These are phyloP conservation scores for Eupithecia subumbrata DNA, from an alignment of 2,888 invertebrate genomes.

Conservation along the genomic window DNA sequence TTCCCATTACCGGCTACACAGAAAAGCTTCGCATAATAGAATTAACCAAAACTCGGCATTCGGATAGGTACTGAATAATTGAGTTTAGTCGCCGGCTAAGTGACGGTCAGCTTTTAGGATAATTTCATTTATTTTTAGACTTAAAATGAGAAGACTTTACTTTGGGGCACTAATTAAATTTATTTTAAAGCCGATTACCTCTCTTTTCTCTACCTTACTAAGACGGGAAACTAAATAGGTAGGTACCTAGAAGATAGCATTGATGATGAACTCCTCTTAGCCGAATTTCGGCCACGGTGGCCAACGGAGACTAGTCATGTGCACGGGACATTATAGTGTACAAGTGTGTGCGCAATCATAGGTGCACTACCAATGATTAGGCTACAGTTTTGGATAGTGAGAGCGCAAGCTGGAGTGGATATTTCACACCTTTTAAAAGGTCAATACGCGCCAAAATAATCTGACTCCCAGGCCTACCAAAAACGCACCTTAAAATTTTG, in stretches of 20 bases:
- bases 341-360: too few species aligned
- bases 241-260: background rate
- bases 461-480: background rate
- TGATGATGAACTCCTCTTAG: background rate
- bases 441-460: too few species aligned
- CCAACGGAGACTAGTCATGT: too few species aligned
- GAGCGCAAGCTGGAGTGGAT: too few species aligned
- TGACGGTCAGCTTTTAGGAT: slow-evolving; percentile 23
- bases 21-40: slow-evolving; percentile 33
- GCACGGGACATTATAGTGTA: too few species aligned
- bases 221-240: background rate
- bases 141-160: slow-evolving; percentile 1
- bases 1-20: background rate
- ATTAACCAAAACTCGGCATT: slow-evolving; percentile 41
- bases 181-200: background rate
- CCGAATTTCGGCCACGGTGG: too few species aligned
- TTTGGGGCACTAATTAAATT: background rate
- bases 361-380: background rate
- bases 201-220: background rate
- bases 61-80: slow-evolving; percentile 44
- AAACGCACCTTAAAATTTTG: background rate
- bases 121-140: slow-evolving; percentile 6
- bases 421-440: too few species aligned
- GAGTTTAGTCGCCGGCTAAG: slow-evolving; percentile 38
- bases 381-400: too few species aligned